A percentile compares a stretch with the other conserved stretches of the same genome.
Evolutionary conservation across 1,140 invertebrate species (phyloP).

Genomic region (Anastrepha ludens): DNA sequence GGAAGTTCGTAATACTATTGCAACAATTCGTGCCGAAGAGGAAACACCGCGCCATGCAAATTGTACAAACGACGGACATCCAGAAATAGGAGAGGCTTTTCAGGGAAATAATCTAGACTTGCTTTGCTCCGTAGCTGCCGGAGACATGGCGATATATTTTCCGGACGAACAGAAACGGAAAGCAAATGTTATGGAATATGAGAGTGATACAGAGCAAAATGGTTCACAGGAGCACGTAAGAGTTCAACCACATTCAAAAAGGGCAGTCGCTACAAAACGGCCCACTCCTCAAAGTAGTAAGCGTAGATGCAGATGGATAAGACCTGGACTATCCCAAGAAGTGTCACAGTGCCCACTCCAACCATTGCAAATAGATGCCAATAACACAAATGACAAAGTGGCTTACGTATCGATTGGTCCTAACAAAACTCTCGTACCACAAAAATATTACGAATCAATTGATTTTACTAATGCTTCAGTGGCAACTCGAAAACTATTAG

Average conservation of each 20-base stretch:
- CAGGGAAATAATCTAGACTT: slow-evolving; percentile 62
- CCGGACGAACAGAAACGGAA: slow-evolving; percentile 8
- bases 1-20: slow-evolving; percentile 75
- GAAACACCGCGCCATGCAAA: slow-evolving; percentile 60
- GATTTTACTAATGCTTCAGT: slow-evolving; percentile 71
- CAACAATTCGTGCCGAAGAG: slow-evolving; percentile 72
- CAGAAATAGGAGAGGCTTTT: slow-evolving; percentile 67
- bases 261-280: not conserved
- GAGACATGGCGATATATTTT: slow-evolving; percentile 69
- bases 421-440: slow-evolving; percentile 71
- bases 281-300: not conserved
- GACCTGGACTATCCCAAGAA: too few species aligned
- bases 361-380: too few species aligned
- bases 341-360: too few species aligned
- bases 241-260: not conserved
- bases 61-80: slow-evolving; percentile 61
- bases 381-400: not conserved
- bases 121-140: slow-evolving; percentile 66
- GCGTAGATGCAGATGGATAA: too few species aligned
- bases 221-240: too few species aligned
- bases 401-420: slow-evolving; percentile 67
- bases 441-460: slow-evolving; percentile 67
- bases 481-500: slow-evolving; percentile 73
- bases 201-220: not conserved
- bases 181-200: not conserved